Conservation (phyloP, 2,113 vertebrate species). For the Phylloscopus trochiloides region DNA sequence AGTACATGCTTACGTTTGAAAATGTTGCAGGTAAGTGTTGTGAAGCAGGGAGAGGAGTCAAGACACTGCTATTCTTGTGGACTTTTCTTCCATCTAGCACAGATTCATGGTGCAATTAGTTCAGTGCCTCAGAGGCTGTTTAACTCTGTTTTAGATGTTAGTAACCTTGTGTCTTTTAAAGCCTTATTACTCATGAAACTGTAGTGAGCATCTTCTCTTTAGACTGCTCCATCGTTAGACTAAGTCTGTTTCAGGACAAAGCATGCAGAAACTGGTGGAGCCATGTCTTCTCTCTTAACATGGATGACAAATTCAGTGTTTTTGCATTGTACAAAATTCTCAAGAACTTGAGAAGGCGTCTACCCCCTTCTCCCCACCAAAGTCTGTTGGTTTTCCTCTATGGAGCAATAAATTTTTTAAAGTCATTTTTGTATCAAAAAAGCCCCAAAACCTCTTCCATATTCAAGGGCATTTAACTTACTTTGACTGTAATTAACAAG, state of each 20-base stretch:
- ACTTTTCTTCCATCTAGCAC: background rate
- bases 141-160: background rate
- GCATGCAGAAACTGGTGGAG: background rate
- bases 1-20: background rate
- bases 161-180: background rate
- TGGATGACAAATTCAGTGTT: background rate
- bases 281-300: background rate
- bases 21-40: background rate
- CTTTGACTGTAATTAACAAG: background rate
- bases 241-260: background rate
- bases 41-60: background rate
- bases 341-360: background rate
- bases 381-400: background rate
- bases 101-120: background rate
- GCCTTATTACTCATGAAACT: background rate
- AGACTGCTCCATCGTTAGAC: background rate
- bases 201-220: background rate
- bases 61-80: background rate
- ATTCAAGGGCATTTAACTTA: background rate
- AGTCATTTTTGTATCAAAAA: background rate
- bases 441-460: background rate
- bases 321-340: background rate
- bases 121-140: background rate
- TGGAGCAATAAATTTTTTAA: fast-evolving
- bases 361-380: fast-evolving